Evolutionary conservation across 1,140 invertebrate species (phyloP).

Genomic region (Hesperophylax magnus): DNA sequence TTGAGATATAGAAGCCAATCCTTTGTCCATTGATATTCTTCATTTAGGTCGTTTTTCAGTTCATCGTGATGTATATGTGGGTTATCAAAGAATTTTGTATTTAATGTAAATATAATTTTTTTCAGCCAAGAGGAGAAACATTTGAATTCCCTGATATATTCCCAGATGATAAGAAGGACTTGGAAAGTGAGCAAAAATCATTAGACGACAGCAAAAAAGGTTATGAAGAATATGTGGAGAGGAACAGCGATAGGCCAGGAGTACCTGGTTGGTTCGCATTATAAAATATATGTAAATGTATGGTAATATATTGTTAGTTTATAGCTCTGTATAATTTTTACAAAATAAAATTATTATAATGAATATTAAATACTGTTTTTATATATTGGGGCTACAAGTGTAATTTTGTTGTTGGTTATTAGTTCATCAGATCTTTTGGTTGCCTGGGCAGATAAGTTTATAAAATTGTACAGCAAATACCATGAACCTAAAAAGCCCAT

Average conservation of each 20-base stretch:
- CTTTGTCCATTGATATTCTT: no score
- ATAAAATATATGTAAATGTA: slow-evolving; percentile 57
- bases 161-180: slow-evolving; percentile 58
- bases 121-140: slow-evolving; percentile 69
- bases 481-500: no score
- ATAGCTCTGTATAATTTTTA: slow-evolving; percentile 1
- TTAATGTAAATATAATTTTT: slow-evolving; percentile 27
- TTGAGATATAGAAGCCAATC: no score
- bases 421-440: neutral
- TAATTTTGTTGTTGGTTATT: neutral
- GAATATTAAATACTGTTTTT: neutral
- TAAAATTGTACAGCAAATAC: neutral
- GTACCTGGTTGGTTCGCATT: slow-evolving; percentile 74
- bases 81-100: no score
- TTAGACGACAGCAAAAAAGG: slow-evolving; percentile 67
- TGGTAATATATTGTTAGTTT: neutral
- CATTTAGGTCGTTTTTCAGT: no score
- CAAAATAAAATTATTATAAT: slow-evolving; percentile 14
- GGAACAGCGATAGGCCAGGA: slow-evolving; percentile 69
- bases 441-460: neutral
- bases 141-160: slow-evolving; percentile 76
- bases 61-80: no score
- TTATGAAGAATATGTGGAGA: slow-evolving; percentile 66
- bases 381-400: neutral
- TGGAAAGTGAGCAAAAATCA: slow-evolving; percentile 64